A percentile compares a stretch with the other conserved stretches of the same genome.
Evolutionary conservation across 2,888 invertebrate genomes (phyloP).

Genomic region (Timema cristinae): DNA sequence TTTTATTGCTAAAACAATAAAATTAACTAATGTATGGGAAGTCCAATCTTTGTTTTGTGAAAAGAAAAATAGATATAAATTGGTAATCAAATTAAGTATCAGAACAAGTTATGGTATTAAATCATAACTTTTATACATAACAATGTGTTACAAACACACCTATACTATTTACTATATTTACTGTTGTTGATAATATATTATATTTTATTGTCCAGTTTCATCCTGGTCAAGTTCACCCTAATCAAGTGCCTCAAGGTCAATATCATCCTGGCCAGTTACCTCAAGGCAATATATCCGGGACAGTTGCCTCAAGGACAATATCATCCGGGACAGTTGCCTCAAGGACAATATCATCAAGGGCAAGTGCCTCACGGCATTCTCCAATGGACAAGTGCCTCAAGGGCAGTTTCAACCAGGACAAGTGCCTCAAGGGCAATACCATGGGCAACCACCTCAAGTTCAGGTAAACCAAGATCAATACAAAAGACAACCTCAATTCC

Average conservation of each 20-base stretch:
- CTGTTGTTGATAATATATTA: constrained; percentile 30
- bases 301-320: constrained; percentile 28
- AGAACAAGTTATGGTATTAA: neutral
- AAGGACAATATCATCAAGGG: constrained; percentile 15
- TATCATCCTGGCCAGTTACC: constrained; percentile 35
- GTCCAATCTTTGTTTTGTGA: too few species aligned
- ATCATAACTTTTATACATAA: too few species aligned
- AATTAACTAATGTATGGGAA: too few species aligned
- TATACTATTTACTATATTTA: constrained; percentile 37
- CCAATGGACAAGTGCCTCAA: constrained; percentile 30
- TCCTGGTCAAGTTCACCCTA: constrained; percentile 34
- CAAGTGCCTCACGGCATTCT: constrained; percentile 23
- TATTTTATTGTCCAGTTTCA: constrained; percentile 23
- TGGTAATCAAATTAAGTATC: too few species aligned
- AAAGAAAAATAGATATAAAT: too few species aligned
- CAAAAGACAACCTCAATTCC: too few species aligned
- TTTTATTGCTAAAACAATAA: too few species aligned
- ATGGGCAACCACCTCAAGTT: constrained; percentile 21
- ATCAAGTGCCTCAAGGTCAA: constrained; percentile 32
- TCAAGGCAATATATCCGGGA: constrained; percentile 30
- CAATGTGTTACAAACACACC: too few species aligned
- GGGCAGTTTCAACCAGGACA: neutral
- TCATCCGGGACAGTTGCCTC: constrained; percentile 32
- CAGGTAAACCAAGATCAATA: too few species aligned
- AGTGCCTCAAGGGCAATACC: neutral